Evolutionary conservation across 1,140 invertebrate species (phyloP).

Genomic region (Ladona fulva): DNA sequence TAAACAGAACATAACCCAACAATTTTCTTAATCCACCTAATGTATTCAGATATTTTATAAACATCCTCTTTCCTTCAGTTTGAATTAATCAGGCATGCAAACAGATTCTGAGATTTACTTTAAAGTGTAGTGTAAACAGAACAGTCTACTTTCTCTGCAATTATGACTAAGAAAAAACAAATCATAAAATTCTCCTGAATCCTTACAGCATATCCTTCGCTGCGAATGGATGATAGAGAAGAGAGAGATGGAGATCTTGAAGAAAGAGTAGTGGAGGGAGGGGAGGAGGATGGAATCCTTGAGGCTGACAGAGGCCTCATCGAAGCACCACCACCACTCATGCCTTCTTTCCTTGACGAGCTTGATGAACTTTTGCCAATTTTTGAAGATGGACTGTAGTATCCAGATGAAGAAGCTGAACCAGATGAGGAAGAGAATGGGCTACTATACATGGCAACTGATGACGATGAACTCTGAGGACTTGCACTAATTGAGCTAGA

Average conservation of each 20-base stretch:
- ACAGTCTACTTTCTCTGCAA: no score
- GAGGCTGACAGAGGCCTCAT: background rate
- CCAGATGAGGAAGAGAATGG: slow-evolving; percentile 20
- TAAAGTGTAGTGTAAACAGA: no score
- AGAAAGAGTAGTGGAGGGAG: slow-evolving; percentile 15
- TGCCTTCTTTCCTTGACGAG: background rate
- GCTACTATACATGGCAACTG: background rate
- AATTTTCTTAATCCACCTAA: no score
- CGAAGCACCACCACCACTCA: background rate
- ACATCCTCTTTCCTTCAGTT: no score
- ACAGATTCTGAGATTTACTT: no score
- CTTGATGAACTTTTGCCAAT: background rate
- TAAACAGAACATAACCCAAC: no score
- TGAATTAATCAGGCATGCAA: no score
- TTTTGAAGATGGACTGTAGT: background rate
- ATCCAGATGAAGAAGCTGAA: slow-evolving; percentile 19
- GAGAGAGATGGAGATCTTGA: slow-evolving; percentile 17
- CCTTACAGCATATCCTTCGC: slow-evolving; percentile 62
- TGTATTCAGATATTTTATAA: no score
- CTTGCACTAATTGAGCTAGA: background rate
- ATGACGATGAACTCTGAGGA: background rate
- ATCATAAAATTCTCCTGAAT: background rate
- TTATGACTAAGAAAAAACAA: no score
- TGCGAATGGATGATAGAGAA: slow-evolving; percentile 27
- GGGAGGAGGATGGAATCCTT: background rate